phyloP scores from a whole-genome alignment of 1,140 invertebrate genomes.

The Archivesica marissinica region DNA sequence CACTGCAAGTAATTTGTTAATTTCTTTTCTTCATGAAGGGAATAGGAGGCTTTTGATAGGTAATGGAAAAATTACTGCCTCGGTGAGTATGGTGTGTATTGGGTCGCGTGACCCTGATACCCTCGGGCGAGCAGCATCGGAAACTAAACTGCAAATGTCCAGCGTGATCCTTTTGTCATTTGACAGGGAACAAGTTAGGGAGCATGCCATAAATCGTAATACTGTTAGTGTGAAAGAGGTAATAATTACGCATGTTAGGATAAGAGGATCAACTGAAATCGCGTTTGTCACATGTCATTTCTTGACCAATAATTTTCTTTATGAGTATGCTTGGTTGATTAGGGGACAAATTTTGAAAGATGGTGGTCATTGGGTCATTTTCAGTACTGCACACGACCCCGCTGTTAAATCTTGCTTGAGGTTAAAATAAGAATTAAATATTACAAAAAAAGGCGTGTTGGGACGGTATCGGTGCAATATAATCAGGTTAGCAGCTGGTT shows the following conservation, averaged over 20 bases:
- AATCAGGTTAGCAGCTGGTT: conserved; percentile 23
- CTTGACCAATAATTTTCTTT: conserved; percentile 63
- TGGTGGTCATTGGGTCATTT: conserved; percentile 60
- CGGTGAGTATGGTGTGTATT: background rate
- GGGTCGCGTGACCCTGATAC: conserved; percentile 57
- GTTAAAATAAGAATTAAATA: conserved; percentile 43
- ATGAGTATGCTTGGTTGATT: conserved; percentile 56
- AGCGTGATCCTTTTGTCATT: conserved; percentile 23
- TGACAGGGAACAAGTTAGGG: background rate
- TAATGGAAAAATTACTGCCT: conserved; percentile 47
- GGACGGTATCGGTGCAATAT: conserved; percentile 1
- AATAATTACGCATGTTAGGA: conserved; percentile 58
- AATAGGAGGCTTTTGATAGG: conserved; percentile 5
- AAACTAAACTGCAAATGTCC: conserved; percentile 56
- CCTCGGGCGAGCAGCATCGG: conserved; percentile 24
- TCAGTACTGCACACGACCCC: conserved; percentile 29
- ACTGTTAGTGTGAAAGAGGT: conserved; percentile 32
- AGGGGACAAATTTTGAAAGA: conserved; percentile 47
- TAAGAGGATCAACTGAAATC: conserved; percentile 49
- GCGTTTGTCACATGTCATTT: conserved; percentile 55
- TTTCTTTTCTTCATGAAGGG: background rate
- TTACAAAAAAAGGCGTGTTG: conserved; percentile 25
- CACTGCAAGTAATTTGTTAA: background rate
- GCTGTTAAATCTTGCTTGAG: conserved; percentile 41
- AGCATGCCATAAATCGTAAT: conserved; percentile 49